Percentiles rank a stretch among this genome's conserved stretches.
phyloP scores from a whole-genome alignment of 2,888 invertebrate species.

The Rhagonycha fulva region DNA sequence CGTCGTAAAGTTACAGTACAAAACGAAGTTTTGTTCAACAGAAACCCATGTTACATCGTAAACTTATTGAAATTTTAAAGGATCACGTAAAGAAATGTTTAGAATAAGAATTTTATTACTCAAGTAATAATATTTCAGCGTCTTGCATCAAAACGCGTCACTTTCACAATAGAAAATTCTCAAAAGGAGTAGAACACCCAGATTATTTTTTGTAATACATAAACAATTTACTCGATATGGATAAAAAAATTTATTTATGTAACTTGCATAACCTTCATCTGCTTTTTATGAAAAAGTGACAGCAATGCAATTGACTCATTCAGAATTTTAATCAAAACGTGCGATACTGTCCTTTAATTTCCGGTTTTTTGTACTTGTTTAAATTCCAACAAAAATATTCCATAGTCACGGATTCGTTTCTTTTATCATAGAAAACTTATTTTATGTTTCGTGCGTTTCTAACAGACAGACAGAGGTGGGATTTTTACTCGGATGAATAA shows the following conservation, averaged over 20 bases:
- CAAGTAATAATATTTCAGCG: background rate
- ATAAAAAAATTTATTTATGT: background rate
- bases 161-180: background rate
- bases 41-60: background rate
- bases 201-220: background rate
- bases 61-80: background rate
- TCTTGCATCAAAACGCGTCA: background rate
- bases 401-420: background rate
- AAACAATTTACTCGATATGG: background rate
- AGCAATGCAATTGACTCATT: background rate
- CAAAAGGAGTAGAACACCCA: background rate
- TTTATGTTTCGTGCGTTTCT: background rate
- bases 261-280: background rate
- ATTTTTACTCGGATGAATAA: no score
- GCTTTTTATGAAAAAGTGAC: background rate
- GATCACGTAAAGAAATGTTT: background rate
- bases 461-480: no score
- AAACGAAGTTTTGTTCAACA: background rate
- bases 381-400: background rate
- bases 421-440: background rate
- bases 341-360: background rate
- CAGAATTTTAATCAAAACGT: background rate
- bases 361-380: background rate
- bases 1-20: background rate
- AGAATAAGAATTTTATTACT: background rate